Conservation (phyloP, 2,888 invertebrate genomes). For the Clunio marinus region DNA sequence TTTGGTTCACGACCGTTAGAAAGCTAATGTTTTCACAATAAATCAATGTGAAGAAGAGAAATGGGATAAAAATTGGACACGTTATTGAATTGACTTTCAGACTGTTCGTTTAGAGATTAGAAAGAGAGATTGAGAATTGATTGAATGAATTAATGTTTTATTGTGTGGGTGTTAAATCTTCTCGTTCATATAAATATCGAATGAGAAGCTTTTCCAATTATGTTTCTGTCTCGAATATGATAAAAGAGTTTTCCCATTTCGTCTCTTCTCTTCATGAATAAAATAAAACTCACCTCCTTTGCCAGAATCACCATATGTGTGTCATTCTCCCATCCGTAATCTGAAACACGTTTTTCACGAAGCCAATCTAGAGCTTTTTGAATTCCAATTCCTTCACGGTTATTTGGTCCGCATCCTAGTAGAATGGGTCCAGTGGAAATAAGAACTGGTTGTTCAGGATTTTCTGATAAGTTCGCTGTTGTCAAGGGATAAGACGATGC, state of each 20-base stretch:
- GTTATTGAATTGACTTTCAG: too few relatives aligned
- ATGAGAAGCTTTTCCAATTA: too few relatives aligned
- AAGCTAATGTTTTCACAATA: conserved; percentile 41
- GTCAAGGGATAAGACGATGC: neutral
- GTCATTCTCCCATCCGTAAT: conserved; percentile 81
- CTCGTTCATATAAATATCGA: too few relatives aligned
- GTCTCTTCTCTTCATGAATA: too few relatives aligned
- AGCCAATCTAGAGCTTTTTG: conserved; percentile 70
- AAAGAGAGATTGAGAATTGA: neutral
- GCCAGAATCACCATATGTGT: conserved; percentile 79
- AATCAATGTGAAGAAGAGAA: neutral
- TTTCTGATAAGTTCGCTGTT: neutral
- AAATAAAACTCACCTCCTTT: conserved; percentile 56
- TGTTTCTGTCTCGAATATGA: too few relatives aligned
- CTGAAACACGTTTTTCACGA: conserved; percentile 65
- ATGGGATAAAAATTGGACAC: too few relatives aligned
- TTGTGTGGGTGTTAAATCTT: too few relatives aligned
- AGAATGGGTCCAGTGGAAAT: neutral
- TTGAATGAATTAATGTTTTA: neutral
- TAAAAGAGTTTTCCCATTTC: too few relatives aligned
- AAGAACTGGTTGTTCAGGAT: neutral
- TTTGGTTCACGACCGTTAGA: conserved; percentile 50
- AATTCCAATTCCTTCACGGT: conserved; percentile 49
- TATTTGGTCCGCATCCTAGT: conserved; percentile 35
- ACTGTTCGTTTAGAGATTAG: too few relatives aligned